Percentiles rank a stretch among this genome's conserved stretches.
Evolutionary conservation across 2,888 invertebrate species (phyloP).

Genomic region (Melangyna quadrimaculata): DNA sequence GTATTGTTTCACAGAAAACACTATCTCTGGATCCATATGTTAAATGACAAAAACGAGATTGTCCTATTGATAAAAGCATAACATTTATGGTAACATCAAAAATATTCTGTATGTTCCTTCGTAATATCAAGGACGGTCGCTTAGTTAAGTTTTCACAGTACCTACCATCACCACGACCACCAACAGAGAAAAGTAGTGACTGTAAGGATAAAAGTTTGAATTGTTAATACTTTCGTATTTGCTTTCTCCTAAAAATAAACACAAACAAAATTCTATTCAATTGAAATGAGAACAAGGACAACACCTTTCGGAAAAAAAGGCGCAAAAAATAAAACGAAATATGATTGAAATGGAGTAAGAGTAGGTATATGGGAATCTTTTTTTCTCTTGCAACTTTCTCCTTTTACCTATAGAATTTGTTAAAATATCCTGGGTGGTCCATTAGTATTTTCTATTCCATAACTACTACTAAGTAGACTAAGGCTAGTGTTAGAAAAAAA

Average conservation of each 20-base stretch:
- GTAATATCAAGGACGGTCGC: neutral
- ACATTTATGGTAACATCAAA: constrained; percentile 21
- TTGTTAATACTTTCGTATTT: neutral
- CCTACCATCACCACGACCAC: too few relatives aligned
- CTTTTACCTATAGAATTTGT: constrained; percentile 40
- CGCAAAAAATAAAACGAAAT: neutral
- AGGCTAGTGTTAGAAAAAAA: constrained; percentile 25
- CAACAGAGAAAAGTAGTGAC: neutral
- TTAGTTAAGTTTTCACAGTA: neutral
- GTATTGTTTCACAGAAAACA: constrained; percentile 9
- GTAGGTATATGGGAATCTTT: neutral
- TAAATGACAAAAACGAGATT: constrained; percentile 39
- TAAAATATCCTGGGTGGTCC: constrained; percentile 64
- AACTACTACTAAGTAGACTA: constrained; percentile 30
- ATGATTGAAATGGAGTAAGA: constrained; percentile 25
- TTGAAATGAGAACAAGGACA: constrained; percentile 66
- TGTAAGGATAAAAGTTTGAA: constrained; percentile 31
- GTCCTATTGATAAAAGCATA: constrained; percentile 22
- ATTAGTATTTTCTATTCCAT: constrained; percentile 50
- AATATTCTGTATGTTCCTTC: neutral
- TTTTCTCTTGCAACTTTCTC: constrained; percentile 14
- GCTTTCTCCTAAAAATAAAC: constrained; percentile 4
- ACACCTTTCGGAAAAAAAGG: constrained; percentile 26
- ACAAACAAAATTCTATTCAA: constrained; percentile 48
- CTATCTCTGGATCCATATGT: constrained; percentile 13